Base-by-base conservation (phyloP, 2,113 vertebrate species). In the Gopherus flavomarginatus region DNA sequence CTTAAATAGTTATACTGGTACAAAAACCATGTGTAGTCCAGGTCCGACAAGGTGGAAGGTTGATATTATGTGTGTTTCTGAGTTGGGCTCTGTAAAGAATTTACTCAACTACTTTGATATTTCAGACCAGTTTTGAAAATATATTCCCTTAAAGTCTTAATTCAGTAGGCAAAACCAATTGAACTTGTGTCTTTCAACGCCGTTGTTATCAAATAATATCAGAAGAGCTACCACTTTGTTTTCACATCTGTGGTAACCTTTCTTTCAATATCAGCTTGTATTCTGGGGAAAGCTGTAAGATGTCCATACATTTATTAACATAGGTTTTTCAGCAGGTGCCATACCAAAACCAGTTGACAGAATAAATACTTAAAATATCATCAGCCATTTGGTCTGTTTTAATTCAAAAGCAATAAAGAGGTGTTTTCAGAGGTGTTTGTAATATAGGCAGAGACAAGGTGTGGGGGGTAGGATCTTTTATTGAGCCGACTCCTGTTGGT, bases 361-460 rank as follows among this genome's bases (percentile, higher is more conserved):
- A 49, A 2, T 57, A 19, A 26, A 29, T n/a, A 85, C 0, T 82
- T 83, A 59, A 53, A 89, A 86, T 3, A 54, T 3, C 3, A 5
- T 72, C 56, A 93, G 6, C 11, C 29, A 24, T 54, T 95, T 53
- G 26, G 82, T 83, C 90, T 57, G 85, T 3, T 11, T 26, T 75
- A 22, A 65, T 59, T 84, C 49, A 90, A 6, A 0, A 0, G 7
- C 8, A 1, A 0, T 52, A 69, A 50, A 50, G 50, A 50, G 50
- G 14, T 50, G 13, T 42, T 89, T 88, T 83, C 80, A 72, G 38
- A 22, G 7, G 29, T 84, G 5, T 44, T 88, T 79, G 80, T 56
- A 72, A 9, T 21, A 8, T 38, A n/a, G 35, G n/a, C 65, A 21
- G 35, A 69, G 17, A 22, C 62, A 69, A n/a, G 4, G 17, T 38